Conservation (phyloP, 2,888 invertebrate genomes). For the Acanthosoma haemorrhoidale region DNA sequence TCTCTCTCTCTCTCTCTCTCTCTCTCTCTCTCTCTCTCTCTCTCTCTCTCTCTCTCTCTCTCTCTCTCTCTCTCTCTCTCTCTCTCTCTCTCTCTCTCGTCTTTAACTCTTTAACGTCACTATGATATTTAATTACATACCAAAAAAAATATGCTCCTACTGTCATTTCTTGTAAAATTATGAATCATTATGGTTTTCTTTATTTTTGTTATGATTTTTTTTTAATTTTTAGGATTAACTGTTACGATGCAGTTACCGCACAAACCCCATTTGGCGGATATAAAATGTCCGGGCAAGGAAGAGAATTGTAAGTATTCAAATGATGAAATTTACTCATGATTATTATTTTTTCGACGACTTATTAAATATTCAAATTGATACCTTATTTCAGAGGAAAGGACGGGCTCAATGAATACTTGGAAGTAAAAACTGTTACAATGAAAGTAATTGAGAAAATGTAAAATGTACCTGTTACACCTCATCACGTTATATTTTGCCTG, state of each 20-base stretch:
- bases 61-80: too few species aligned
- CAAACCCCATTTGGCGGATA: slow-evolving; percentile 87
- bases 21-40: too few species aligned
- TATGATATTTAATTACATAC: too few species aligned
- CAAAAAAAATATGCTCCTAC: too few species aligned
- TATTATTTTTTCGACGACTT: not conserved
- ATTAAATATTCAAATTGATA: not conserved
- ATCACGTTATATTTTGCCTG: too few species aligned
- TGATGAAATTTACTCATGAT: not conserved
- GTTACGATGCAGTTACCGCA: slow-evolving; percentile 61
- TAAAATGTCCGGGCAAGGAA: slow-evolving; percentile 79
- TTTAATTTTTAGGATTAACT: slow-evolving; percentile 60
- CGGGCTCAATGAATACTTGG: slow-evolving; percentile 85
- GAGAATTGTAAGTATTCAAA: slow-evolving; percentile 60
- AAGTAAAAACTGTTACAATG: slow-evolving; percentile 83
- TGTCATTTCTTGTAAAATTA: too few species aligned
- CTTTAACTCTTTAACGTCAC: too few species aligned
- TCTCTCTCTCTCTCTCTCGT: too few species aligned
- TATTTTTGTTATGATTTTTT: not conserved
- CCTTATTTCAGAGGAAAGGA: slow-evolving; percentile 63
- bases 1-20: too few species aligned
- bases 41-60: too few species aligned
- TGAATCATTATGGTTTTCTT: too few species aligned
- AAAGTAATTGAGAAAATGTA: slow-evolving; percentile 45
- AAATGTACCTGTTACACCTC: too few species aligned